Evolutionary conservation across 2,888 invertebrate species (phyloP), one percentile per base, ranked within the genome.

Genomic region (Ophion slaviceki): DNA sequence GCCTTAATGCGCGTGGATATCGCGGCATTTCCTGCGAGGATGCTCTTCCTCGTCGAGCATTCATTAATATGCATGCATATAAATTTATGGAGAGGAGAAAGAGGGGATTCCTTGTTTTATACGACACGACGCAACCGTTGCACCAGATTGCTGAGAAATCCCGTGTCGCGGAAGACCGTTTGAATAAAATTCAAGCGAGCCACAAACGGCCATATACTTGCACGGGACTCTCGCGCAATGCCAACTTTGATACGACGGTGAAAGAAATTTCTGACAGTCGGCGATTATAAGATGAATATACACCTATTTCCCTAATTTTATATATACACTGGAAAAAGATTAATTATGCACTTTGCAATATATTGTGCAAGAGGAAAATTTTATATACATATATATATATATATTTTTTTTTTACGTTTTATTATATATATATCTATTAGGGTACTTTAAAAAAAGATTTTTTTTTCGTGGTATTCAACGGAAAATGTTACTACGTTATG

Each of bases 111-210:
- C 80, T 82, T 67, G 62, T 74, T 72, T 40, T 59, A 47, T 67
- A 61, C 68, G 59, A 47, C 70, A 75, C 79, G 86, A 86, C 64
- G 20, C 8, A 66, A 76, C 87, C 86, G 87, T 87, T 87, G 87
- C 86, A 86, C 86, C 85, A 87, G 87, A 84, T 87, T 82, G 82
- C 78, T 84, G 86, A 86, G 87, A 86, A 86, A 74, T 74, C 59
- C 70, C 78, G 47, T 74, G 64, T 47, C 59, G 79, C 59, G 79
- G 14, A 67, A 77, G 86, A 86, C 87, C 86, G 87, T 87, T 87
- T 85, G 85, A 86, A 86, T 86, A 79, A 83, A 85, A 87, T 86
- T 82, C 84, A 87, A 78, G 62, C 61, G 32, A 72, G 61, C 79
- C 76, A 84, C 82, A 61, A 20, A 32, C 47, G 47, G 2, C 47